Evolutionary conservation across 2,888 invertebrate species (phyloP), one percentile per base, ranked within the genome.

Genomic region (Apodemia hepburni): DNA sequence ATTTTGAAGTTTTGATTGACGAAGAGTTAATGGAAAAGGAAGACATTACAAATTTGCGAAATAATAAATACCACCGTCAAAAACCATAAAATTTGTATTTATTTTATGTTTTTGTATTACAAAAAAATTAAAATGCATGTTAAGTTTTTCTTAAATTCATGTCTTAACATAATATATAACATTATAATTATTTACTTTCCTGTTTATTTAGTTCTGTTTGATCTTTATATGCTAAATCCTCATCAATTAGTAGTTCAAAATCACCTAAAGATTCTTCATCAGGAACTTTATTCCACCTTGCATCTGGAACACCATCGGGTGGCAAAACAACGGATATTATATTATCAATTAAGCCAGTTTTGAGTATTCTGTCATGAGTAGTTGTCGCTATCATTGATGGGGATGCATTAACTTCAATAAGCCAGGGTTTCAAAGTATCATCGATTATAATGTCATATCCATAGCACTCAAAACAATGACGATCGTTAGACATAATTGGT

Each of bases 381-480:
- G 98, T 99, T 0, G 98, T 99, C 0, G 98, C 97, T 15, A 98
- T 97, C 61, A 99, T 83, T 0, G 98, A 98, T 0, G 99, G 99
- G 0, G 98, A 98, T 1, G 98, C 98, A 81, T 99, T 99, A 7
- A 97, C 97, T 89, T 98, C 98, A 58, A 98, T 96, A 11, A 98
- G 90, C 98, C 98, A 99, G 0, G 98, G 98, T 80, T 99, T 99
- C 29, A 99, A 85, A 73, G 94, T 95, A 76, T 97, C 96, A 81
- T 99, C 98, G 71, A 99, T 98, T 70, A 99, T 98, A 59, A 98
- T 98, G 78, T 98, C 98, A 78, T 98, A 98, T 60, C 99, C 98
- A 75, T 98, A 99, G 76, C 98, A 98, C 84, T 98, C 98, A 76
- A 97, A 98, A 78, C 97, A 98, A 81, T 98, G 97, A 45, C 97